Evolutionary conservation across 2,888 invertebrate genomes (phyloP), one percentile per base, ranked within the genome.

Genomic region (Homarus gammarus): DNA sequence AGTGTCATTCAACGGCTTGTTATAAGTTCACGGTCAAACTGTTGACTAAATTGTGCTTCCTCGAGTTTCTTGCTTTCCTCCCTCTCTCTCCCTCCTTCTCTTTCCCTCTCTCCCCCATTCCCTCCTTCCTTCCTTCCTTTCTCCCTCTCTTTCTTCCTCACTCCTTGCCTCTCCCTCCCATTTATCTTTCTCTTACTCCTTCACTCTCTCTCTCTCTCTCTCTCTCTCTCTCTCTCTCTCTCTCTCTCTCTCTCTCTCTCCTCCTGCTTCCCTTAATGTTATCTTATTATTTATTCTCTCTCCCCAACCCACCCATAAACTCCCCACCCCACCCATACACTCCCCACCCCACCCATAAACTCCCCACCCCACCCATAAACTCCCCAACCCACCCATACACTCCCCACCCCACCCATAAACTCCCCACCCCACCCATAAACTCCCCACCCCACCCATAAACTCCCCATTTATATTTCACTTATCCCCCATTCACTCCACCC

Each of bases 1-100:
- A 84, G 75, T 75, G 40, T 75, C 84, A 84, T 84, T 84, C 75
- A 84, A 38, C 70, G 33, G 75, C 84, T 84, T 84, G 84, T 84
- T 84, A 84, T 79, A 79, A 79, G 36, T 56, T 84, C 44, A 73
- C 56, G 84, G 84, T 75, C 84, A 84, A 75, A 33, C 33, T 75
- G 84, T 56, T 84, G 22, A 61, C 27, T 84, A 84, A 84, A 84
- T 75, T 84, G 84, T 75, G 75, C 75, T 49, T 68, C 38, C 83
- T 83, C 49, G 31, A 33, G 33, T 72, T 33, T 49, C 70, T 82
- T 72, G 44, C 44, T 49, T 49, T 70, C 33, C 36, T 49, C 22
- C 36, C 51, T n/a, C 51, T 33, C 51, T 33, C 72, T 68, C 82
- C 44, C 68, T 68, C 40, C 38, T 49, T 49, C 70, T 49, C 82